Percentiles rank a stretch among this genome's conserved stretches.
Evolutionary conservation across 2,888 invertebrate genomes (phyloP).

Genomic region (Margaritifera margaritifera): DNA sequence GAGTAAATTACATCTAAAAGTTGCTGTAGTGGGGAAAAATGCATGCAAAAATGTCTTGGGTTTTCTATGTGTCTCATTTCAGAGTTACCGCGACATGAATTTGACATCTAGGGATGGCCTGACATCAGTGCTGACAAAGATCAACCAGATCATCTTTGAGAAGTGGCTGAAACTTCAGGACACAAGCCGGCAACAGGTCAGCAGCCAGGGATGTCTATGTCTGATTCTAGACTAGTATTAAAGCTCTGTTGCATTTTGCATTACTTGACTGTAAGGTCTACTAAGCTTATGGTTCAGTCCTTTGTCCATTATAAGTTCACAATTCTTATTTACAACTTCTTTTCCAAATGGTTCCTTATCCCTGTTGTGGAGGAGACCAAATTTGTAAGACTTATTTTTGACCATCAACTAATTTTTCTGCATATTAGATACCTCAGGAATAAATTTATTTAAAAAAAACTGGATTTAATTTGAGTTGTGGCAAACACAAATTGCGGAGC

Average conservation of each 20-base stretch:
- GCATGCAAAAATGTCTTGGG: slow-evolving; percentile 2
- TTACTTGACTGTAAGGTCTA: background rate
- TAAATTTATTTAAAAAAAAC: too few relatives aligned
- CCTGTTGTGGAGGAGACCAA: too few relatives aligned
- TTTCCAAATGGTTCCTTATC: too few relatives aligned
- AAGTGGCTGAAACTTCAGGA: slow-evolving; percentile 91
- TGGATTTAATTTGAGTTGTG: too few relatives aligned
- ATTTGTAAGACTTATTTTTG: too few relatives aligned
- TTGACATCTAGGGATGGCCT: slow-evolving; percentile 92
- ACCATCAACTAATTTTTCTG: too few relatives aligned
- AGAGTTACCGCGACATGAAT: slow-evolving; percentile 92
- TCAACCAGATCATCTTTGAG: slow-evolving; percentile 89
- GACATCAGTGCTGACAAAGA: slow-evolving; percentile 84
- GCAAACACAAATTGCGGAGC: too few relatives aligned
- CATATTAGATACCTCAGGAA: too few relatives aligned
- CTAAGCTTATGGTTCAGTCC: too few relatives aligned
- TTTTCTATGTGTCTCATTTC: slow-evolving; percentile 35
- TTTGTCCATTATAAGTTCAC: background rate
- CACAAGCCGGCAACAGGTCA: slow-evolving; percentile 78
- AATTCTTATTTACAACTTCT: too few relatives aligned
- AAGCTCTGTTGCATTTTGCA: background rate
- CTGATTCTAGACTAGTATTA: background rate
- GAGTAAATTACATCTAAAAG: too few relatives aligned
- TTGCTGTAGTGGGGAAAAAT: background rate
- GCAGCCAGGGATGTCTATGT: slow-evolving; percentile 3